Evolutionary conservation across 2,113 vertebrate species (phyloP).

Genomic region (Sylvicapra grimmia): DNA sequence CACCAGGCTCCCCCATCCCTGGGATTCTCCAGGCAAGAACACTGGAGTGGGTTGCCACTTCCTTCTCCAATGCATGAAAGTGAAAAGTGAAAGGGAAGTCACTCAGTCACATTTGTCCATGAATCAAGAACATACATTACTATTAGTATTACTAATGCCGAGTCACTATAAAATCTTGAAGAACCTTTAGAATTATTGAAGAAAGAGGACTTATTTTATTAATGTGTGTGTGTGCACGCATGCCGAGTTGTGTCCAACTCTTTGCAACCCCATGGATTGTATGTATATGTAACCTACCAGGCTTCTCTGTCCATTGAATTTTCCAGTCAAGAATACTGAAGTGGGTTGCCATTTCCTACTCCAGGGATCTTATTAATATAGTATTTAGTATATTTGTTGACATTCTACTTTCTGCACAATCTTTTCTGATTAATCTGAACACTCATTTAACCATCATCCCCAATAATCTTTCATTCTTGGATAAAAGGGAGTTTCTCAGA

Average conservation of each 20-base stretch:
- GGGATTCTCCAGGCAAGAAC: too few relatives aligned
- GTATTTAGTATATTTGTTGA: constrained; percentile 3
- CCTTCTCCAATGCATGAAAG: too few relatives aligned
- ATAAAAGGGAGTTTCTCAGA: not conserved
- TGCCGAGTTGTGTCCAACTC: not conserved
- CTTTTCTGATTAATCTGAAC: constrained; percentile 24
- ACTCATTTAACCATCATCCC: not conserved
- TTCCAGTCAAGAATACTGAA: not conserved
- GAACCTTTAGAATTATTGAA: not conserved
- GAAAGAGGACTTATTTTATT: not conserved
- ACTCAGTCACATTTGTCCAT: not conserved
- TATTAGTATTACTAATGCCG: not conserved
- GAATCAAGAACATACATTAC: not conserved
- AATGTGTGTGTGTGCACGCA: not conserved
- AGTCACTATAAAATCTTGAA: constrained; percentile 16
- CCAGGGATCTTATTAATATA: not conserved
- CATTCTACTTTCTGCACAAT: not conserved
- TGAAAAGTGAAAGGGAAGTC: too few relatives aligned
- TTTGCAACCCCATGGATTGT: not conserved
- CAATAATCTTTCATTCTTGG: constrained; percentile 12
- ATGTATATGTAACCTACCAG: not conserved
- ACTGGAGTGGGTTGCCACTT: too few relatives aligned
- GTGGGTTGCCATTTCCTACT: not conserved
- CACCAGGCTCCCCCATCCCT: too few relatives aligned
- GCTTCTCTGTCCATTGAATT: not conserved